Evolutionary conservation across 1,140 invertebrate genomes (phyloP).

Genomic region (Aphidius ervi): DNA sequence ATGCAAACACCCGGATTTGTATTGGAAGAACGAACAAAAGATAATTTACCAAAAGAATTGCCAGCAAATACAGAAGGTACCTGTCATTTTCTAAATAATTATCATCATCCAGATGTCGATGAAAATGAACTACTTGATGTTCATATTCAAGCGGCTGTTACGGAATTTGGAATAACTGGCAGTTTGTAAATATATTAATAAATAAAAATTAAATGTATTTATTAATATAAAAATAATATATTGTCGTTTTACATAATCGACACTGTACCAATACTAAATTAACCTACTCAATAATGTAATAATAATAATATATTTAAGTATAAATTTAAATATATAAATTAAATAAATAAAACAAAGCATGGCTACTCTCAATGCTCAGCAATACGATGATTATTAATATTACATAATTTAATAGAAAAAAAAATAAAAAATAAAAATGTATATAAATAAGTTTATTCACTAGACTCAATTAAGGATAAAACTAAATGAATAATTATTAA

Average conservation of each 20-base stretch:
- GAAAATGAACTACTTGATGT: slow-evolving; percentile 56
- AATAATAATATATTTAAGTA: too few relatives aligned
- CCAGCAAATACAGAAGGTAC: slow-evolving; percentile 72
- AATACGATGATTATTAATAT: too few relatives aligned
- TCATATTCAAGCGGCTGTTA: slow-evolving; percentile 62
- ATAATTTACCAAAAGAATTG: slow-evolving; percentile 82
- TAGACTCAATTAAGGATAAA: too few relatives aligned
- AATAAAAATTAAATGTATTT: background rate
- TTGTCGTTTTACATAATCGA: slow-evolving; percentile 24
- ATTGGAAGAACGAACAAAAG: slow-evolving; percentile 68
- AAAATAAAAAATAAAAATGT: too few relatives aligned
- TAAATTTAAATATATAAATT: too few relatives aligned
- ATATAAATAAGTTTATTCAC: too few relatives aligned
- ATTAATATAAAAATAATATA: slow-evolving; percentile 17
- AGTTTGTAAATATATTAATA: slow-evolving; percentile 41
- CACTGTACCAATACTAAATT: slow-evolving; percentile 11
- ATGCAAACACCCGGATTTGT: slow-evolving; percentile 71
- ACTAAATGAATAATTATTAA: too few relatives aligned
- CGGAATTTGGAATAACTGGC: slow-evolving; percentile 41
- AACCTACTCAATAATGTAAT: background rate
- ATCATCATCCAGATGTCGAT: slow-evolving; percentile 67
- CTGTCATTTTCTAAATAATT: slow-evolving; percentile 81
- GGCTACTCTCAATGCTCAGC: too few relatives aligned
- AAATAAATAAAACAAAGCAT: too few relatives aligned
- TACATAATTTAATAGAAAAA: too few relatives aligned